Conservation (phyloP, 2,113 vertebrate species). For the Anguilla rostrata region DNA sequence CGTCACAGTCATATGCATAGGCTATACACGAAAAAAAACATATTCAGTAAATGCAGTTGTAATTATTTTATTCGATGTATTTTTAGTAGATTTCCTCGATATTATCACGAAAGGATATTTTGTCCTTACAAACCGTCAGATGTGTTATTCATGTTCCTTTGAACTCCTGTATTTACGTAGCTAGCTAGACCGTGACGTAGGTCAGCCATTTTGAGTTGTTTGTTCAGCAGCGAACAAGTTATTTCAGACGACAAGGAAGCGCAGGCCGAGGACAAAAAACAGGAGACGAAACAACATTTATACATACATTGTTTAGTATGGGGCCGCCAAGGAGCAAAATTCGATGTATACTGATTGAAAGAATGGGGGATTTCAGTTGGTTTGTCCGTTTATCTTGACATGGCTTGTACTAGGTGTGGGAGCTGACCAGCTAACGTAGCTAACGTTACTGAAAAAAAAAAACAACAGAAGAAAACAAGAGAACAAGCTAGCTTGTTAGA, state of each 20-base stretch:
- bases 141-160: not conserved
- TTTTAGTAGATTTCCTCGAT: not conserved
- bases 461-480: slow-evolving; percentile 1
- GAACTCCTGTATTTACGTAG: not conserved
- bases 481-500: not conserved
- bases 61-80: not conserved
- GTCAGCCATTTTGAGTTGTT: slow-evolving; percentile 74
- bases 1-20: not conserved
- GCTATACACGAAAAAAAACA: not conserved
- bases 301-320: slow-evolving; percentile 68
- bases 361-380: slow-evolving; percentile 86
- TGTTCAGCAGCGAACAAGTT: slow-evolving; percentile 51
- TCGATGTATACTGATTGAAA: slow-evolving; percentile 76
- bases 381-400: slow-evolving; percentile 98
- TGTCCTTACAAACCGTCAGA: not conserved
- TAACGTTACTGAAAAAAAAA: slow-evolving; percentile 51
- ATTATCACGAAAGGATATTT: not conserved
- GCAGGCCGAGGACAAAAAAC: slow-evolving; percentile 40
- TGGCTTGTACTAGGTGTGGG: slow-evolving; percentile 81
- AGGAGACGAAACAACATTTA: slow-evolving; percentile 59
- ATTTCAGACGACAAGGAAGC: slow-evolving; percentile 46
- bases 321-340: slow-evolving; percentile 83
- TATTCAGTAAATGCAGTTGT: not conserved
- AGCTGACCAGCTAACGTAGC: slow-evolving; percentile 64
- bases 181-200: slow-evolving; percentile 8